Evolutionary conservation across 2,113 vertebrate genomes (phyloP).

Genomic region (Prolemur simus): DNA sequence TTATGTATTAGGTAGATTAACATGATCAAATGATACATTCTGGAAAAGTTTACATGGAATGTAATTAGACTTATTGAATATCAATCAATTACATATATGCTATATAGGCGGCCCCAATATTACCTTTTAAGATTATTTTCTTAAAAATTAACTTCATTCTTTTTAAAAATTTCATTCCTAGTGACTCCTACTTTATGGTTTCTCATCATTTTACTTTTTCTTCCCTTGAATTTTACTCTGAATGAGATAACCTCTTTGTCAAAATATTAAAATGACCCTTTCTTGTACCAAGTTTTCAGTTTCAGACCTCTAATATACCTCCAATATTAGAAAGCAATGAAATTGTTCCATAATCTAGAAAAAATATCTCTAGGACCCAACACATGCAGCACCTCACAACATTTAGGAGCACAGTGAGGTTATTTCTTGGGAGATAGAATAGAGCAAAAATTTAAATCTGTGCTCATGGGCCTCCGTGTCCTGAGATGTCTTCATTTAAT

Average conservation of each 20-base stretch:
- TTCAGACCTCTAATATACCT: not conserved
- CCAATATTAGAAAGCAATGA: not conserved
- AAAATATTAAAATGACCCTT: not conserved
- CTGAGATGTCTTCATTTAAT: slow-evolving; percentile 44
- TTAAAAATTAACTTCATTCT: slow-evolving; percentile 2
- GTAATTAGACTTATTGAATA: not conserved
- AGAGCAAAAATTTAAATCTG: not conserved
- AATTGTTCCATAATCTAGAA: not conserved
- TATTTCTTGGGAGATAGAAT: not conserved
- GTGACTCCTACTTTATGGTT: not conserved
- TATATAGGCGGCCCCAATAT: not conserved
- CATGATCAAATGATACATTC: not conserved
- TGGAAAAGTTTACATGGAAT: not conserved
- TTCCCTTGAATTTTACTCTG: not conserved
- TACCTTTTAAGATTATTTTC: not conserved
- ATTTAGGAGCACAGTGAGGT: not conserved
- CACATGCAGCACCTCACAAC: too few relatives aligned
- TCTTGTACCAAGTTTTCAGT: not conserved
- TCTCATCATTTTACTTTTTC: not conserved
- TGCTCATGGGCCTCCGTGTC: not conserved
- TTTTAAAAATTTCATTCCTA: not conserved
- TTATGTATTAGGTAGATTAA: not conserved
- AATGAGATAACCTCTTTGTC: not conserved
- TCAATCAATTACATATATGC: not conserved
- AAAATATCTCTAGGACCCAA: not conserved